Conservation (phyloP, 2,888 invertebrate species). For the Chrysolina americana region DNA sequence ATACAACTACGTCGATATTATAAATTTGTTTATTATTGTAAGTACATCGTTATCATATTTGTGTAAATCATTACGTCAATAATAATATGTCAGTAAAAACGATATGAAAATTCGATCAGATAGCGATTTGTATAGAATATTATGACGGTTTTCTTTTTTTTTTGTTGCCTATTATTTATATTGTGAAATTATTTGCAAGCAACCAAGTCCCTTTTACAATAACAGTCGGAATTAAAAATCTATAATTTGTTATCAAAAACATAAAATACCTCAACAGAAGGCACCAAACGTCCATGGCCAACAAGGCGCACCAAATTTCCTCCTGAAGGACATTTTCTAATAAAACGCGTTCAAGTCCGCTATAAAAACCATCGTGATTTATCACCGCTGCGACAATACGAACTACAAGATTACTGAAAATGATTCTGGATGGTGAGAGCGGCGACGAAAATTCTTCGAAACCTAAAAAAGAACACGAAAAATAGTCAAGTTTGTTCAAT, state of each 20-base stretch:
- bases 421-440: constrained; percentile 35
- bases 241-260: neutral
- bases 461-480: constrained; percentile 41
- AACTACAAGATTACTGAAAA: constrained; percentile 53
- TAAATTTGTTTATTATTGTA: no score
- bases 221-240: no score
- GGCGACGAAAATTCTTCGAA: constrained; percentile 44
- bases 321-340: constrained; percentile 56
- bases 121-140: no score
- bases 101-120: no score
- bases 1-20: no score
- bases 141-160: no score
- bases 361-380: constrained; percentile 48
- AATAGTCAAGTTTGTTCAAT: neutral
- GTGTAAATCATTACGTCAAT: no score
- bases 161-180: no score
- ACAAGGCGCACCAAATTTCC: constrained; percentile 57
- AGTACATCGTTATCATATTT: no score
- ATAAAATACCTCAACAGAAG: constrained; percentile 57
- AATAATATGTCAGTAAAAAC: no score
- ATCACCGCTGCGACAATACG: constrained; percentile 53
- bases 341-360: constrained; percentile 54
- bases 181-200: no score
- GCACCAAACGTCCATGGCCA: constrained; percentile 61
- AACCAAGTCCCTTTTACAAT: no score